These are phyloP conservation scores for Lepidocolaptes lacrymiger DNA, from an alignment of 2,797 vertebrate genomes.

Conservation along the genomic window DNA sequence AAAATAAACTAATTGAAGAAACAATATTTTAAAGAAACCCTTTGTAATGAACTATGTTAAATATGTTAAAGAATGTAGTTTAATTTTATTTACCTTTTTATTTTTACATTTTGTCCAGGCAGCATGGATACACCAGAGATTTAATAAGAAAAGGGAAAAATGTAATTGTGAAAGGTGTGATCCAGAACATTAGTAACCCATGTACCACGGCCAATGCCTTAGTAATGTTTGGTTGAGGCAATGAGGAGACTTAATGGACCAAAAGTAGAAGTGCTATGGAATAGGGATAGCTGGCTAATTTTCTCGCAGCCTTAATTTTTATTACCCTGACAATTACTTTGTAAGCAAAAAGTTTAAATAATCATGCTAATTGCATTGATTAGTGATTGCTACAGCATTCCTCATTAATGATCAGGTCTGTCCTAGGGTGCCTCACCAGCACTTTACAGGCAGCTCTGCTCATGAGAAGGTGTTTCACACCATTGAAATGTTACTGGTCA, in stretches of 20 bases:
- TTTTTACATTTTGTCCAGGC: not conserved
- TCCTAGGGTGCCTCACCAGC: not conserved
- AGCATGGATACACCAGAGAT: constrained; percentile 39
- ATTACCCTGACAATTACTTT: constrained; percentile 35
- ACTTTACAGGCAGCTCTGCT: not conserved
- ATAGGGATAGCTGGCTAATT: constrained; percentile 47
- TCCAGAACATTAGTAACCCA: constrained; percentile 25
- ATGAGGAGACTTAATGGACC: constrained; percentile 55
- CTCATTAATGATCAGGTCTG: constrained; percentile 41
- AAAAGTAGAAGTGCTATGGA: not conserved
- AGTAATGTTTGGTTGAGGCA: constrained; percentile 19
- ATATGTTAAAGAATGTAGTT: constrained; percentile 20
- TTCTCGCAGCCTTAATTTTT: constrained; percentile 47
- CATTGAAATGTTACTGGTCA: not conserved
- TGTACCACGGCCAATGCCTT: not conserved
- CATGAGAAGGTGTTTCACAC: not conserved
- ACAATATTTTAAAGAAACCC: constrained; percentile 47
- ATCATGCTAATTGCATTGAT: constrained; percentile 64
- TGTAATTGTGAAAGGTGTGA: constrained; percentile 38
- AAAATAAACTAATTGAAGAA: constrained; percentile 60
- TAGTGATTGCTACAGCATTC: constrained; percentile 58
- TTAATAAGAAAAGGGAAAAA: constrained; percentile 54
- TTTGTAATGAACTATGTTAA: constrained; percentile 39
- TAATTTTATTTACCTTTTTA: constrained; percentile 52
- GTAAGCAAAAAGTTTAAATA: constrained; percentile 66